These are phyloP conservation scores for Dicaeum eximium DNA, from an alignment of 2,113 vertebrate genomes.

Conservation along the genomic window DNA sequence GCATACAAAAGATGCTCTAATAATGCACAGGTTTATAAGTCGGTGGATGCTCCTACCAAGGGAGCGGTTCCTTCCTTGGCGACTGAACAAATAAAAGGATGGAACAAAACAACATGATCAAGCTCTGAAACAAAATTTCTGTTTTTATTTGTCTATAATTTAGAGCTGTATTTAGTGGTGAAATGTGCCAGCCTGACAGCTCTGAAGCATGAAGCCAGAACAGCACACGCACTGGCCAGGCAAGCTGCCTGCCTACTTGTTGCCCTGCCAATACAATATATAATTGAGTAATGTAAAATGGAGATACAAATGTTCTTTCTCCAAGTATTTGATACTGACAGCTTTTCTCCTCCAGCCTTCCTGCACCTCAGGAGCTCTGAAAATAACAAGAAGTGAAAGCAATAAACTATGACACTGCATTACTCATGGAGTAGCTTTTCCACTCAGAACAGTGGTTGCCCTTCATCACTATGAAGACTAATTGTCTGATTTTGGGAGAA, in stretches of 20 bases:
- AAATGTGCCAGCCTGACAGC: background rate
- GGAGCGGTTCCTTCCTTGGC: background rate
- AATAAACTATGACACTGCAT: background rate
- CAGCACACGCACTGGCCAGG: background rate
- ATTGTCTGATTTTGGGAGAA: background rate
- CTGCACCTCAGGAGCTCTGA: background rate
- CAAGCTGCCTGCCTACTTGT: background rate
- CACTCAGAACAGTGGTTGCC: background rate
- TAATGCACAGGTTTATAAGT: background rate
- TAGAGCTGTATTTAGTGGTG: background rate
- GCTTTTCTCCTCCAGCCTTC: background rate
- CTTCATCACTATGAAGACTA: background rate
- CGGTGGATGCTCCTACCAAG: background rate
- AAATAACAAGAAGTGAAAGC: background rate
- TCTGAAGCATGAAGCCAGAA: conserved; percentile 12
- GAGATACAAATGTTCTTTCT: background rate
- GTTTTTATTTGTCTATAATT: conserved; percentile 10
- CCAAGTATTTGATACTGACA: background rate
- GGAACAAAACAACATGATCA: background rate
- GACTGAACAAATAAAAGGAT: background rate
- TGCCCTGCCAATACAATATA: background rate
- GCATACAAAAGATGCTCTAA: background rate
- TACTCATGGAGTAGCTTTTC: background rate
- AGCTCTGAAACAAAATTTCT: background rate
- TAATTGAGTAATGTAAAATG: background rate